phyloP scores from a whole-genome alignment of 2,113 vertebrate species.

The Pangasianodon gigas region DNA sequence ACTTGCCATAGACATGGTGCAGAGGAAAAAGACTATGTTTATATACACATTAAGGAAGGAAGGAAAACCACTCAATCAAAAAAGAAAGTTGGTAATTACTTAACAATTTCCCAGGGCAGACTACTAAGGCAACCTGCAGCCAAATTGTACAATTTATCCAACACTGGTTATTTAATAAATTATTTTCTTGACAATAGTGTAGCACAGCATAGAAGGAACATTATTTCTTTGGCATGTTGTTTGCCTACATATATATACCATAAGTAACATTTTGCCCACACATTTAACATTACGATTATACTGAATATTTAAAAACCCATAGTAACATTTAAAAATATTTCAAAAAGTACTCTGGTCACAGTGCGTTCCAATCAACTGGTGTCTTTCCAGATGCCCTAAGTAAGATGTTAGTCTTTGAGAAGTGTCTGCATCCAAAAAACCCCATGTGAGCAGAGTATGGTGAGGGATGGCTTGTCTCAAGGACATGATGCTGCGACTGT shows the following conservation, averaged over 20 bases:
- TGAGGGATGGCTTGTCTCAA: conserved; percentile 89
- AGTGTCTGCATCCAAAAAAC: conserved; percentile 90
- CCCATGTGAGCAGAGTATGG: conserved; percentile 87
- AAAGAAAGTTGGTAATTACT: not conserved
- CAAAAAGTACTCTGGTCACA: conserved; percentile 61
- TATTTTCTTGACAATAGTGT: not conserved
- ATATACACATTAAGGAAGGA: not conserved
- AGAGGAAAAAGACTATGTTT: not conserved
- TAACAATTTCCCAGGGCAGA: not conserved
- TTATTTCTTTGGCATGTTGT: not conserved
- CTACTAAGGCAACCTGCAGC: not conserved
- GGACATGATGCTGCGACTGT: conserved; percentile 88
- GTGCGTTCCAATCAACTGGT: conserved; percentile 85
- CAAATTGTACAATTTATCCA: not conserved
- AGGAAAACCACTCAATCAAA: not conserved
- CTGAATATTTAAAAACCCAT: not conserved
- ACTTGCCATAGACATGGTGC: not conserved
- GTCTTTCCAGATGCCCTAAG: conserved; percentile 82
- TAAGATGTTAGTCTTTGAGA: conserved; percentile 88
- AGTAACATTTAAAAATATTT: not conserved
- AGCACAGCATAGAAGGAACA: not conserved
- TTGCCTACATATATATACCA: not conserved
- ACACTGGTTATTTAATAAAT: not conserved
- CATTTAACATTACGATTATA: not conserved
- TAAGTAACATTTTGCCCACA: not conserved